These are phyloP conservation scores for Callipepla californica DNA, from an alignment of 2,113 vertebrate species.

Conservation along the genomic window DNA sequence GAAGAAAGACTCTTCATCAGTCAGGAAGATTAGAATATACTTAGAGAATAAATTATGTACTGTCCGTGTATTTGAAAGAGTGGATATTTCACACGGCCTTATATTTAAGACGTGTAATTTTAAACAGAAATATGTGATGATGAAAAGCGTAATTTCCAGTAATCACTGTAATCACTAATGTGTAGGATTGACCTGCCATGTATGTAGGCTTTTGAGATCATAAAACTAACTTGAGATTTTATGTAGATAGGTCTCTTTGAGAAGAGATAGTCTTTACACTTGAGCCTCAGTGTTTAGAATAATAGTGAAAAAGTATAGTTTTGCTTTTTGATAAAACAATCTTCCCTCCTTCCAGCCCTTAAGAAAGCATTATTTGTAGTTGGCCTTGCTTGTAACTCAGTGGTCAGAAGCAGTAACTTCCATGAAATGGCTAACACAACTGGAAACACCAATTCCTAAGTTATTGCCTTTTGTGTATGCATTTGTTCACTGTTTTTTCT, in stretches of 20 bases:
- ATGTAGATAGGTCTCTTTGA: not conserved
- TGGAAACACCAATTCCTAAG: not conserved
- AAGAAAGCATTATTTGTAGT: not conserved
- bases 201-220: not conserved
- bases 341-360: not conserved
- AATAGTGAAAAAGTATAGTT: not conserved
- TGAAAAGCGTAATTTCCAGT: not conserved
- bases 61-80: not conserved
- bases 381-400: not conserved
- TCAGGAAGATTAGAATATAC: not conserved
- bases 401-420: not conserved
- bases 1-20: not conserved
- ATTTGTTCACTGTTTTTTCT: not conserved
- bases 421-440: not conserved
- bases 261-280: not conserved
- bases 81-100: not conserved
- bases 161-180: not conserved
- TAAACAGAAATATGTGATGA: not conserved
- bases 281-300: not conserved
- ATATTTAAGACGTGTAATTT: not conserved
- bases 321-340: not conserved
- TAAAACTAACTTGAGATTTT: not conserved
- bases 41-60: not conserved
- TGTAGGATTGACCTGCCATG: fast-evolving
- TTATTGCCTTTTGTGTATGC: not conserved